Conservation (phyloP, 1,140 invertebrate genomes). For the Microplitis demolitor region DNA sequence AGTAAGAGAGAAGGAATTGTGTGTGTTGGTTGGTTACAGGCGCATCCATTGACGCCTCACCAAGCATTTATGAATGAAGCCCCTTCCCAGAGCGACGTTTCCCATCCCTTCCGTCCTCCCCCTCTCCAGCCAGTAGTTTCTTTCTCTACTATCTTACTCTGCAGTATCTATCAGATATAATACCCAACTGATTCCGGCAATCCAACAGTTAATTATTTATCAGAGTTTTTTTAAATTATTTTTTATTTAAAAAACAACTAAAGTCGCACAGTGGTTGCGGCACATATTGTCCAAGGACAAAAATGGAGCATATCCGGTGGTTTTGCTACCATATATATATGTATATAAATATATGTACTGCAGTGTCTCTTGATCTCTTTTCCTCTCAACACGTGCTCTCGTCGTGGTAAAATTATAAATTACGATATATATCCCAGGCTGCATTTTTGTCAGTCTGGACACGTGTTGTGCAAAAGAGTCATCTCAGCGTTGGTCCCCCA, state of each 20-base stretch:
- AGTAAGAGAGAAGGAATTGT: conserved; percentile 26
- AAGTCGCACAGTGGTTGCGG: neutral
- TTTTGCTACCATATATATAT: neutral
- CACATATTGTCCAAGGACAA: neutral
- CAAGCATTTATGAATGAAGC: conserved; percentile 54
- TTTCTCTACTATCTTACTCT: conserved; percentile 1
- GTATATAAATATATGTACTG: too few relatives aligned
- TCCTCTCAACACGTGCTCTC: conserved; percentile 10
- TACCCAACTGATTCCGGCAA: neutral
- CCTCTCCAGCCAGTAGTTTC: conserved; percentile 6
- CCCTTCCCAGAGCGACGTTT: conserved; percentile 18
- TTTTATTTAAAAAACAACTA: neutral
- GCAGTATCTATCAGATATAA: neutral
- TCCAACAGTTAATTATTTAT: too few relatives aligned
- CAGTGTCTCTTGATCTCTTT: neutral
- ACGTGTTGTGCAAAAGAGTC: conserved; percentile 30
- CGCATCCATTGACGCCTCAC: conserved; percentile 55
- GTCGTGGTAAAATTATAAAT: neutral
- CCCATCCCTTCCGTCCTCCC: conserved; percentile 19
- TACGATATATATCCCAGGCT: conserved; percentile 12
- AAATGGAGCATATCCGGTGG: conserved; percentile 16
- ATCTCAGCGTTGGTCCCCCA: conserved; percentile 33
- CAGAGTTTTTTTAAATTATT: too few relatives aligned
- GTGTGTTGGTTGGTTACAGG: conserved; percentile 46
- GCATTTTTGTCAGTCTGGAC: conserved; percentile 36